Percentiles rank a stretch among this genome's conserved stretches.
These are phyloP conservation scores for Andinoacara biseriatus DNA, from an alignment of 2,113 vertebrate genomes.

Conservation along the genomic window DNA sequence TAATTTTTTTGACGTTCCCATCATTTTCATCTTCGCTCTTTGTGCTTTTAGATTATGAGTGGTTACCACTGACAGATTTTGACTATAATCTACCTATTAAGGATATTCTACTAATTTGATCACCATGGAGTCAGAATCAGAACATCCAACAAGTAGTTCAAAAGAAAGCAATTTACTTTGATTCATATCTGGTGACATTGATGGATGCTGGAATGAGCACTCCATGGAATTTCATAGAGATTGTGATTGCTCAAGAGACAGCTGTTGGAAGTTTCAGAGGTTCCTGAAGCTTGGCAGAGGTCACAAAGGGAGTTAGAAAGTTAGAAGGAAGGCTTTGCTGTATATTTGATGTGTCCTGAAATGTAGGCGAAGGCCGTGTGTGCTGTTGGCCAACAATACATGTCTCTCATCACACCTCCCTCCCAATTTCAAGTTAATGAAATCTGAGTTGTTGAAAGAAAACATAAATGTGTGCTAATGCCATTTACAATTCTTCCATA, in stretches of 20 bases:
- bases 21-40: neutral
- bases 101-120: neutral
- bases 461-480: neutral
- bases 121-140: neutral
- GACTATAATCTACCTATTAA: neutral
- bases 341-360: neutral
- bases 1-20: neutral
- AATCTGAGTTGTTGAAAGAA: neutral
- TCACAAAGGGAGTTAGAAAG: neutral
- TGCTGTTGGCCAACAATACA: neutral
- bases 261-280: neutral
- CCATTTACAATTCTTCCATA: neutral
- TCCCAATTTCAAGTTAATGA: neutral
- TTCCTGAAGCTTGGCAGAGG: neutral
- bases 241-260: neutral
- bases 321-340: neutral
- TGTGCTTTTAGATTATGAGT: neutral
- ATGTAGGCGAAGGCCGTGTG: neutral
- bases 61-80: neutral
- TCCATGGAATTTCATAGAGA: neutral
- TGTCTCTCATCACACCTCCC: neutral
- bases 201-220: neutral
- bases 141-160: slow-evolving; percentile 1
- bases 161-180: neutral
- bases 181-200: neutral